Evolutionary conservation across 2,888 invertebrate species (phyloP).

Genomic region (Callyntrura guangdongensis): DNA sequence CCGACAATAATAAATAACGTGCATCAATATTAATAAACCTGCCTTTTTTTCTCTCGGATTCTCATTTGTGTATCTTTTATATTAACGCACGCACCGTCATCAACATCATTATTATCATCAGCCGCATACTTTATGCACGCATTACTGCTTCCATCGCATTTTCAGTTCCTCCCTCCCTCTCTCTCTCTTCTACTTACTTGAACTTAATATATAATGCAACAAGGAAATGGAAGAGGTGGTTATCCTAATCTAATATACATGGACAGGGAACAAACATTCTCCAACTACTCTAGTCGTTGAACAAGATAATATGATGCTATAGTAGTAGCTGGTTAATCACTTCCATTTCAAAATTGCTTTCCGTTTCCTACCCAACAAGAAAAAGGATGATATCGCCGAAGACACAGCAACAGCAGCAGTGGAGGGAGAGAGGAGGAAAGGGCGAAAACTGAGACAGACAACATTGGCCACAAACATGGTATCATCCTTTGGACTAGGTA

Average conservation of each 20-base stretch:
- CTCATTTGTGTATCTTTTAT: background rate
- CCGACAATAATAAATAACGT: background rate
- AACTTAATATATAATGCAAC: slow-evolving; percentile 72
- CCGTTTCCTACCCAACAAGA: slow-evolving; percentile 25
- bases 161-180: slow-evolving; percentile 9
- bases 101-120: too few relatives aligned
- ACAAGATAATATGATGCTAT: too few relatives aligned
- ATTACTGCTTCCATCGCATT: background rate
- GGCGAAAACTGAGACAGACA: slow-evolving; percentile 12
- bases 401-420: background rate
- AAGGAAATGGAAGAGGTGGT: slow-evolving; percentile 79
- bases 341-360: slow-evolving; percentile 60
- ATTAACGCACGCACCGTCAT: background rate
- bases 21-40: slow-evolving; percentile 37
- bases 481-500: background rate
- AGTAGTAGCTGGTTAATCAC: slow-evolving; percentile 65
- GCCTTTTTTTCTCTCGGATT: background rate
- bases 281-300: slow-evolving; percentile 56
- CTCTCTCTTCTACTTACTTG: slow-evolving; percentile 34
- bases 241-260: slow-evolving; percentile 79
- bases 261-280: slow-evolving; percentile 61
- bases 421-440: background rate
- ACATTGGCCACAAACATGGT: slow-evolving; percentile 15
- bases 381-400: slow-evolving; percentile 25
- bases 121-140: background rate